Conservation (phyloP, 2,888 invertebrate species). For the Ormyrus thymus region DNA sequence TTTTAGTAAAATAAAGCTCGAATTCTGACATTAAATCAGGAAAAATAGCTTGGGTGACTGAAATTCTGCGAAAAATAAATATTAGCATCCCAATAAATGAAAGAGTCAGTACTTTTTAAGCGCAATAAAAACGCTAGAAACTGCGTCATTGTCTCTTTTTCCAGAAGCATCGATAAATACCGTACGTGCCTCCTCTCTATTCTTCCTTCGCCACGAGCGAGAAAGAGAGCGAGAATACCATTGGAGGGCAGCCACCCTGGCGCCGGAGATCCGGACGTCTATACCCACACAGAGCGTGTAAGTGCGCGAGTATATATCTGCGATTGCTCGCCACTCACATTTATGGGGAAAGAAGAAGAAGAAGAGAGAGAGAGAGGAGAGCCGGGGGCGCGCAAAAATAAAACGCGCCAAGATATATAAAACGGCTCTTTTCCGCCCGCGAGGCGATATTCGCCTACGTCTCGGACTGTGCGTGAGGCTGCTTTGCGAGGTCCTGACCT, state of each 20-base stretch:
- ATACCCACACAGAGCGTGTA: constrained; percentile 1
- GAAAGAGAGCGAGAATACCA: constrained; percentile 41
- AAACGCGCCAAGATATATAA: constrained; percentile 17
- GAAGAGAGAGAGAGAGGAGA: constrained; percentile 8
- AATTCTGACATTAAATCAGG: no score
- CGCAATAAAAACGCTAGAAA: background rate
- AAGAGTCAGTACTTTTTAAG: no score
- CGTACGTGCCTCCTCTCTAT: background rate
- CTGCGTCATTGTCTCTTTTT: constrained; percentile 36
- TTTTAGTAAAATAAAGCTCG: no score
- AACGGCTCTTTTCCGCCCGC: constrained; percentile 12
- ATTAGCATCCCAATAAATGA: no score
- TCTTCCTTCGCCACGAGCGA: no score
- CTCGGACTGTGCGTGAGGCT: constrained; percentile 11
- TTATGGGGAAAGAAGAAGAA: constrained; percentile 5
- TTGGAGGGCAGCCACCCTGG: constrained; percentile 61
- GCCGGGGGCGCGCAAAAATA: constrained; percentile 27
- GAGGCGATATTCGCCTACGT: constrained; percentile 28
- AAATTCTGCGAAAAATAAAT: no score
- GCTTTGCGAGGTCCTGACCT: constrained; percentile 22
- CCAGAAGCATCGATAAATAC: constrained; percentile 43
- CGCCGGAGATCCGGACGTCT: constrained; percentile 59
- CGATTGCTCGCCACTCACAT: constrained; percentile 9
- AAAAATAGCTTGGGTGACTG: no score
- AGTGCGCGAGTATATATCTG: constrained; percentile 48